phyloP scores from a whole-genome alignment of 2,113 vertebrate species.

The Corapipo altera region DNA sequence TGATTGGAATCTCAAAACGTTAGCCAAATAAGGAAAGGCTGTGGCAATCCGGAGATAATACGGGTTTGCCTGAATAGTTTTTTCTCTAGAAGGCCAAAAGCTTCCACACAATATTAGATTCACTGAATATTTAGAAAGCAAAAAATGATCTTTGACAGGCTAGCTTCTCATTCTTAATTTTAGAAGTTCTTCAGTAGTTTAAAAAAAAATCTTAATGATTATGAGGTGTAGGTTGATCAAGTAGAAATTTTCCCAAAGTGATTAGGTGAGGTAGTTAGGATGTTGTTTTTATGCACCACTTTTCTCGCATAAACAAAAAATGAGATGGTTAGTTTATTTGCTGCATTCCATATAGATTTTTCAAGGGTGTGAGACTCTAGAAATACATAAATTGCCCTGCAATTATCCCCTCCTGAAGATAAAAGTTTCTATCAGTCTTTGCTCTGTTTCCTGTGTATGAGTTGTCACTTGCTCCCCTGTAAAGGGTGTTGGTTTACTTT shows the following conservation, averaged over 20 bases:
- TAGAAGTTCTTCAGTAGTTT: background rate
- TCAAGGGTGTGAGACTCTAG: background rate
- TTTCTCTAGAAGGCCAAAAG: conserved; percentile 69
- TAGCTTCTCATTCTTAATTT: background rate
- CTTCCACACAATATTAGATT: conserved; percentile 19
- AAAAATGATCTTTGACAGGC: background rate
- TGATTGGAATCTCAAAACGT: conserved; percentile 83
- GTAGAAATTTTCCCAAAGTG: background rate
- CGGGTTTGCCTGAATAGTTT: conserved; percentile 70
- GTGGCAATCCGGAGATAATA: conserved; percentile 81
- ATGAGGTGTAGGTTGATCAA: background rate
- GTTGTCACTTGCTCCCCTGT: background rate
- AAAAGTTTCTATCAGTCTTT: background rate
- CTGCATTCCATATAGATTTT: background rate
- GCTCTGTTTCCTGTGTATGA: background rate
- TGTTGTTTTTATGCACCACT: background rate
- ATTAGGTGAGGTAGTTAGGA: background rate
- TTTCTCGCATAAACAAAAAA: background rate
- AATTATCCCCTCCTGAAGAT: background rate
- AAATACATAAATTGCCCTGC: background rate
- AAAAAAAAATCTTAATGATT: background rate
- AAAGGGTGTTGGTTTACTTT: background rate
- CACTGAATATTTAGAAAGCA: background rate
- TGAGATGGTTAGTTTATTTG: background rate
- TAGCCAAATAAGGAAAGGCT: conserved; percentile 87